Conservation (phyloP, 2,797 vertebrate species). For the Pelochelys cantorii region DNA sequence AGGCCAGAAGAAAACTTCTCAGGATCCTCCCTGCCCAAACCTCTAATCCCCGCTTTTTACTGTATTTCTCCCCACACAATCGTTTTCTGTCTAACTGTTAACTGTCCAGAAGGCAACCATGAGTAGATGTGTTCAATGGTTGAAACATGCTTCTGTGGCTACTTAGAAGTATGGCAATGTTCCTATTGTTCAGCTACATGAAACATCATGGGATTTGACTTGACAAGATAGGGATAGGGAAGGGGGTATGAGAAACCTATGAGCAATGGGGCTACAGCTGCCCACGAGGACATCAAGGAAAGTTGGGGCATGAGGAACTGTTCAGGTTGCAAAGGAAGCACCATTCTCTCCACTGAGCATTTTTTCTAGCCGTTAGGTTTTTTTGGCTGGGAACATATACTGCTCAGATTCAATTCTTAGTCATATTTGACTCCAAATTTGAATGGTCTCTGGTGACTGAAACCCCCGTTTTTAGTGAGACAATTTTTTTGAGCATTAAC, state of each 20-base stretch:
- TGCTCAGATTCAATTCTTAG: not conserved
- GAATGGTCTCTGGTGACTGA: not conserved
- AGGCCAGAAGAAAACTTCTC: not conserved
- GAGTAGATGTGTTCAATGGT: constrained; percentile 20
- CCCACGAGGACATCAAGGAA: not conserved
- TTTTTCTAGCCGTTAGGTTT: not conserved
- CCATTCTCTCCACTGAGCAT: not conserved
- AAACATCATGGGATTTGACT: not conserved
- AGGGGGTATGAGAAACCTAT: not conserved
- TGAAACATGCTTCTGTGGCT: constrained; percentile 25
- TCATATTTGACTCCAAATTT: not conserved
- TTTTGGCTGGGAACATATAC: not conserved
- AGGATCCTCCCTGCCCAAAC: constrained; percentile 44
- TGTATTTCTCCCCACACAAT: constrained; percentile 47
- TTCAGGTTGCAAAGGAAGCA: not conserved
- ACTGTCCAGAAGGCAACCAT: not conserved
- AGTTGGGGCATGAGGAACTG: not conserved
- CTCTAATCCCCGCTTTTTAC: constrained; percentile 56
- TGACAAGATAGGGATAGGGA: not conserved
- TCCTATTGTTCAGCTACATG: constrained; percentile 17
- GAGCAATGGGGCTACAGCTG: not conserved
- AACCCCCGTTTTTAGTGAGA: no score
- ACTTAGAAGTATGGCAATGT: not conserved
- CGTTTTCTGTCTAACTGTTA: not conserved
- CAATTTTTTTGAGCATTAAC: not conserved